Percentiles rank a stretch among this genome's conserved stretches.
Conservation (phyloP, 2,888 invertebrate genomes). For the Protonemura montana region DNA sequence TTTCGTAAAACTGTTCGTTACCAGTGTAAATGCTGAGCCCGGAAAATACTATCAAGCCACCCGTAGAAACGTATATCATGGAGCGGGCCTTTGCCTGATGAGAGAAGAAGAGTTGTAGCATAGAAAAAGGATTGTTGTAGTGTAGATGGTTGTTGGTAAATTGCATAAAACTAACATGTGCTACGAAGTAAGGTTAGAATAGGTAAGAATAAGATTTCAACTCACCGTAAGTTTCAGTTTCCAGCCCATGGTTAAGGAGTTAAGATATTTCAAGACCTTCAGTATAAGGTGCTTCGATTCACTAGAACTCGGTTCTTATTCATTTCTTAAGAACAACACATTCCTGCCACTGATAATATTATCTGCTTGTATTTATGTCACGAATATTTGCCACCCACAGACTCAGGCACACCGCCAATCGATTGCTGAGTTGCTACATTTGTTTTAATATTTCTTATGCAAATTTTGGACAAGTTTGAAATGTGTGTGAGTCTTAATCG, state of each 20-base stretch:
- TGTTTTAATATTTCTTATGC: no score
- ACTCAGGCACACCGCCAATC: no score
- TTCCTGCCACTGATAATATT: neutral
- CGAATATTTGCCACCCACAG: neutral
- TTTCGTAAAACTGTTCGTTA: conserved; percentile 80
- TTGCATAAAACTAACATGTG: neutral
- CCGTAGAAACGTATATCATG: conserved; percentile 68
- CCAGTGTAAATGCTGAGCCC: conserved; percentile 75
- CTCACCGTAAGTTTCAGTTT: neutral
- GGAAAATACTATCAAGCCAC: conserved; percentile 72
- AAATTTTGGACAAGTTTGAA: no score
- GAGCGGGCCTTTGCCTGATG: conserved; percentile 74
- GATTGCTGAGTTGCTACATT: no score
- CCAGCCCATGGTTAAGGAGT: neutral
- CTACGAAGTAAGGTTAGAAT: neutral
- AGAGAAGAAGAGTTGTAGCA: neutral
- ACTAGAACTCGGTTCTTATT: neutral
- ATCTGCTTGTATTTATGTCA: neutral
- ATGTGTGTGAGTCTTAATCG: no score
- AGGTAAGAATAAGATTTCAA: neutral
- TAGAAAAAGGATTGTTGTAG: no score
- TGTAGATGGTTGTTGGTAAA: no score
- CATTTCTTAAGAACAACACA: neutral
- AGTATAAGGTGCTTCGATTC: no score
- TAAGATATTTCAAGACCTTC: no score